Evolutionary conservation across 2,888 invertebrate genomes (phyloP).

Genomic region (Stenurella melanura): DNA sequence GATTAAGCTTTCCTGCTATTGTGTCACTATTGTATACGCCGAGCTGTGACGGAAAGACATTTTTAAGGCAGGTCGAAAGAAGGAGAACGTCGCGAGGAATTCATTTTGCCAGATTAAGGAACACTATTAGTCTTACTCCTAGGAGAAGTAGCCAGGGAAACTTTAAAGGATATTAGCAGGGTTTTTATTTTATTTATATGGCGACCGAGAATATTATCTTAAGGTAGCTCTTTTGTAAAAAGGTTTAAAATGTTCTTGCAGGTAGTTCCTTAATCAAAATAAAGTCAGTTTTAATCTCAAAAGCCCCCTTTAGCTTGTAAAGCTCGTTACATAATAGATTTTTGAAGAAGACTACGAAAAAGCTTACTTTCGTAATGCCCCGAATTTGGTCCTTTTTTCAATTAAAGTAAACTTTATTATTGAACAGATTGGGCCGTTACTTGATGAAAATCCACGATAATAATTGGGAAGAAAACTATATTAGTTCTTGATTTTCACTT

Average conservation of each 20-base stretch:
- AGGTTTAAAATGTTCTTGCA: neutral
- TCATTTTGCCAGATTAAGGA: slow-evolving; percentile 34
- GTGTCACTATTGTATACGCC: slow-evolving; percentile 26
- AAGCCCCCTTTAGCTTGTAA: too few relatives aligned
- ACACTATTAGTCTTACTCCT: slow-evolving; percentile 43
- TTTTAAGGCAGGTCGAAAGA: slow-evolving; percentile 18
- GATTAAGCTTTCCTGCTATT: slow-evolving; percentile 59
- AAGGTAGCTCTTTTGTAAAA: neutral
- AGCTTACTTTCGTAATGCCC: too few relatives aligned
- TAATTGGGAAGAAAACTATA: too few relatives aligned
- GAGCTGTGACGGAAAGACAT: slow-evolving; percentile 35
- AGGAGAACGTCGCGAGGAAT: slow-evolving; percentile 7
- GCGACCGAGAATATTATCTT: neutral
- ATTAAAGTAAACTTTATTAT: too few relatives aligned
- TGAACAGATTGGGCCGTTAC: too few relatives aligned
- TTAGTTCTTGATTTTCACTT: too few relatives aligned
- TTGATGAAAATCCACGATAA: too few relatives aligned
- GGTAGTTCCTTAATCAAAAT: too few relatives aligned
- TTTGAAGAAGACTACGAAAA: too few relatives aligned
- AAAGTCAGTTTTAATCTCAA: too few relatives aligned
- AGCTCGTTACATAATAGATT: too few relatives aligned
- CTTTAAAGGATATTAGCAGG: slow-evolving; percentile 13
- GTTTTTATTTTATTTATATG: slow-evolving; percentile 11
- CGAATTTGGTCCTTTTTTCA: too few relatives aligned
- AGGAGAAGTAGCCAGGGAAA: slow-evolving; percentile 28